Percentiles rank a stretch among this genome's conserved stretches.
Conservation (phyloP, 1,140 invertebrate species). For the Papilio aristodemus region DNA sequence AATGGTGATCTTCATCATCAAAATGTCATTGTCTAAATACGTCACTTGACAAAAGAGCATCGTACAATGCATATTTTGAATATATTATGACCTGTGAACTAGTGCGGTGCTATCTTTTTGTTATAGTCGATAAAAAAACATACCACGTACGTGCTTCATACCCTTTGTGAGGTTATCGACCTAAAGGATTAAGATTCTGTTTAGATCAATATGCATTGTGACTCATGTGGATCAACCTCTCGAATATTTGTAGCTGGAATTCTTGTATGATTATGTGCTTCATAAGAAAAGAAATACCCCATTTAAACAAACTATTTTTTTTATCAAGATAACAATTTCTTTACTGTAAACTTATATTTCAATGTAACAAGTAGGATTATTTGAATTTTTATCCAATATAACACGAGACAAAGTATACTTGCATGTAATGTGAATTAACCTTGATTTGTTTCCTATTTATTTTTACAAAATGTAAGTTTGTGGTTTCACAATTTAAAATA, state of each 20-base stretch:
- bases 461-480: background rate
- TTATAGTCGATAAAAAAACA: slow-evolving; percentile 53
- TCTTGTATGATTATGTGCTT: slow-evolving; percentile 31
- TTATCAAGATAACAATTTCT: background rate
- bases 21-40: slow-evolving; percentile 64
- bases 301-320: slow-evolving; percentile 1
- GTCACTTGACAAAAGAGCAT: slow-evolving; percentile 49
- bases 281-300: background rate
- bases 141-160: slow-evolving; percentile 42
- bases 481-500: no score
- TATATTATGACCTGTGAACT: slow-evolving; percentile 75
- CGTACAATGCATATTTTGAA: slow-evolving; percentile 76
- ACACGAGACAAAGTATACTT: no score
- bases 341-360: no score
- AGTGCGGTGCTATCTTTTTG: slow-evolving; percentile 62
- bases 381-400: no score
- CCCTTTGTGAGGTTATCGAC: slow-evolving; percentile 63
- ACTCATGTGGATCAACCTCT: slow-evolving; percentile 59
- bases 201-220: slow-evolving; percentile 52
- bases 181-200: slow-evolving; percentile 61
- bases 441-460: background rate
- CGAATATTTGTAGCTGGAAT: slow-evolving; percentile 57
- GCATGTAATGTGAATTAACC: no score
- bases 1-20: slow-evolving; percentile 51
- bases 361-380: background rate